Conservation (phyloP, 2,888 invertebrate species). For the Eubasilissa splendida region DNA sequence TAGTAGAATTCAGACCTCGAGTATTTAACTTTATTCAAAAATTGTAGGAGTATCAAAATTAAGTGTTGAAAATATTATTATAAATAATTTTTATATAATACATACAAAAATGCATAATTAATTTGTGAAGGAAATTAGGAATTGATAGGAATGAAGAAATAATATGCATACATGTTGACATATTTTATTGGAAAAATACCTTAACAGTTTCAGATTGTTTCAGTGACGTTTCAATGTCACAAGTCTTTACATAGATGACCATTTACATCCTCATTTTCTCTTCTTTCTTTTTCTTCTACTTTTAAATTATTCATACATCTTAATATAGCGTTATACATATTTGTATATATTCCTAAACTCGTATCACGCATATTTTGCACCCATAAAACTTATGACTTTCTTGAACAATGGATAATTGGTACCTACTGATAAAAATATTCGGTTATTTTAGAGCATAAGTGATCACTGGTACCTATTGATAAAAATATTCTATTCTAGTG, state of each 20-base stretch:
- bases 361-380: conserved; percentile 9
- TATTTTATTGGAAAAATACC: conserved; percentile 34
- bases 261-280: neutral
- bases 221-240: conserved; percentile 6
- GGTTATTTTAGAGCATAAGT: too few relatives aligned
- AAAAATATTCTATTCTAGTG: too few relatives aligned
- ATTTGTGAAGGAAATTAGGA: too few relatives aligned
- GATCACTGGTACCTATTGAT: too few relatives aligned
- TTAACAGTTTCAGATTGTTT: conserved; percentile 16
- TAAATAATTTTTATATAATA: too few relatives aligned
- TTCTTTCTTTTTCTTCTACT: conserved; percentile 14
- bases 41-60: too few relatives aligned
- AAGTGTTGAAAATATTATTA: too few relatives aligned
- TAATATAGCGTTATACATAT: conserved; percentile 3
- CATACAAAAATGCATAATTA: too few relatives aligned
- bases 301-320: conserved; percentile 7
- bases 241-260: conserved; percentile 36
- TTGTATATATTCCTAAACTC: neutral
- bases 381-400: conserved; percentile 19
- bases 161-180: conserved; percentile 4
- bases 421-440: too few relatives aligned
- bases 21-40: too few relatives aligned
- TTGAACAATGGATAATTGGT: neutral
- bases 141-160: too few relatives aligned
- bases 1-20: too few relatives aligned